These are phyloP conservation scores for Clupea harengus DNA, from an alignment of 2,113 vertebrate genomes.

Conservation along the genomic window DNA sequence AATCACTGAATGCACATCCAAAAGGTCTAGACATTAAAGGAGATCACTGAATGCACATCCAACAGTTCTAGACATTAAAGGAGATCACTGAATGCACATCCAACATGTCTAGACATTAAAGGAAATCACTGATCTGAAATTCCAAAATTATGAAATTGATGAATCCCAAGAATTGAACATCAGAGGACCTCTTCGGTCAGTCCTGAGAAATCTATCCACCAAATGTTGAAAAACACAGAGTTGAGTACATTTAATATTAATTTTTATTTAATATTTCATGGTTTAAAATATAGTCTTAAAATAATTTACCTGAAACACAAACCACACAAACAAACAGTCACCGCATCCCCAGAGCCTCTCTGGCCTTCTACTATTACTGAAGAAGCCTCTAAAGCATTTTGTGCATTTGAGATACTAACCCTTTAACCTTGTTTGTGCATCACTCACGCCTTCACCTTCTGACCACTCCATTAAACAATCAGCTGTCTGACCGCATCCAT, in stretches of 20 bases:
- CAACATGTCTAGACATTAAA: too few species aligned
- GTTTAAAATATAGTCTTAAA: constrained; percentile 13
- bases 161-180: neutral
- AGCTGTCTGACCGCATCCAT: neutral
- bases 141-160: too few species aligned
- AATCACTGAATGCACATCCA: too few species aligned
- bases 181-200: neutral
- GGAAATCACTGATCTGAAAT: too few species aligned
- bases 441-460: neutral
- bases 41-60: too few species aligned
- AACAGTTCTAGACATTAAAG: too few species aligned
- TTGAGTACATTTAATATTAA: neutral
- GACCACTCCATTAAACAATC: too few species aligned
- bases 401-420: neutral
- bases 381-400: neutral
- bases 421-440: neutral
- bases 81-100: too few species aligned
- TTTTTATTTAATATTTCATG: neutral
- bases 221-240: neutral
- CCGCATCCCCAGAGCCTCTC: neutral
- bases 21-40: too few species aligned
- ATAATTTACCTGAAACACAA: neutral
- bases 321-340: neutral
- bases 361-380: neutral
- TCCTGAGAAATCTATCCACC: too few species aligned